phyloP scores from a whole-genome alignment of 2,113 vertebrate genomes.

The Nycticryphes semicollaris region DNA sequence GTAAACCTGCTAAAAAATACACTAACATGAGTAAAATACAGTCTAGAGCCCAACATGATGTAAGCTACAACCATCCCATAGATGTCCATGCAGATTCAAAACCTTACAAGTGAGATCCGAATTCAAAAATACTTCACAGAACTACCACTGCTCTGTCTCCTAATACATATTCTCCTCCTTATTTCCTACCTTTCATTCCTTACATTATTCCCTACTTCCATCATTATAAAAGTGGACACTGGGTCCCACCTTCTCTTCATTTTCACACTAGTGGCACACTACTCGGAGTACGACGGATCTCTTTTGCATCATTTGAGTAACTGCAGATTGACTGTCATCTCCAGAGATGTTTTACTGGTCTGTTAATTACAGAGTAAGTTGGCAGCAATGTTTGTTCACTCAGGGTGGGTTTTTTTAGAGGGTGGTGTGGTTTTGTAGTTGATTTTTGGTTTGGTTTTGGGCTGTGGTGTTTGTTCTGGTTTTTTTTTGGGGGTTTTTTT shows the following conservation, averaged over 20 bases:
- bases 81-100: background rate
- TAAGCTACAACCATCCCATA: background rate
- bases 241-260: background rate
- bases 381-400: background rate
- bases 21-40: background rate
- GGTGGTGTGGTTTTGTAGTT: background rate
- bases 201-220: background rate
- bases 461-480: background rate
- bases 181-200: background rate
- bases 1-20: background rate
- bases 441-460: background rate
- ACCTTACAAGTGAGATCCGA: background rate
- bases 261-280: background rate
- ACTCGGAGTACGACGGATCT: background rate
- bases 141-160: background rate
- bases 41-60: background rate
- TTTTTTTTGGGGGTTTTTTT: background rate
- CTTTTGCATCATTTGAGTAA: background rate
- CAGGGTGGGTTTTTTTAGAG: accelerated
- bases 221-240: background rate
- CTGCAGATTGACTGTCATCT: background rate
- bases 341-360: background rate
- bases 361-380: background rate
- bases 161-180: background rate
- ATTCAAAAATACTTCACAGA: background rate